Evolutionary conservation across 2,888 invertebrate genomes (phyloP), one percentile per base, ranked within the genome.

Genomic region (Hoplodrina ambigua): DNA sequence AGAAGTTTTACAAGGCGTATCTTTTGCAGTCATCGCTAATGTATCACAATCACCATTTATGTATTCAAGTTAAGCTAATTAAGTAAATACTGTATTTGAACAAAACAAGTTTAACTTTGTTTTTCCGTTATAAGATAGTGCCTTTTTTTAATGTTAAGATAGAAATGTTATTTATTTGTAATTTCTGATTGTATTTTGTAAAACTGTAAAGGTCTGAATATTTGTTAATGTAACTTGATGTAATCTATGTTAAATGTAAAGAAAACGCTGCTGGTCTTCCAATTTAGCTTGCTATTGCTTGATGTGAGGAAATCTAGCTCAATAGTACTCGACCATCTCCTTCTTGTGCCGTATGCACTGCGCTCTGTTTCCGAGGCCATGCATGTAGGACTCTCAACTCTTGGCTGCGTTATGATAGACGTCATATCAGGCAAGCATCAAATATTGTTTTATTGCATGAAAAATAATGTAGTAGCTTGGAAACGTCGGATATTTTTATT

Each of bases 191-290:
- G 65, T 70, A 71, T 58, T 75, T 49, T 61, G 57, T 65, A 62
- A 55, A 72, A 73, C 33, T 73, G 33, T 58, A 77, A 64, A 76
- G 77, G 77, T 72, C 68, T 76, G 62, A 78, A 73, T 60, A 73
- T 57, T 72, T 59, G 19, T 59, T 59, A 76, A 73, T 68, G 52
- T 67, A 55, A 49, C 46, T 75, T n/a, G 37, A 72, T 63, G 55
- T 64, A 60, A 68, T 68, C 52, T 72, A 60, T 57, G 30, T 60
- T 62, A 44, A 55, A 58, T 57, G 50, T 66, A 25, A 55, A 44
- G 56, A 78, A 41, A 57, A 72, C 49, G 20, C 33, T 17, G 49
- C 50, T 63, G 54, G 72, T 72, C 75, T 75, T 75, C 78, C 78
- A 76, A 63, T 41, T 70, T 60, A 71, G 64, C 71, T 75, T 63